A percentile compares a stretch with the other conserved stretches of the same genome.
Evolutionary conservation across 2,797 vertebrate genomes (phyloP).

Genomic region (Pseudocheirus occidentalis): DNA sequence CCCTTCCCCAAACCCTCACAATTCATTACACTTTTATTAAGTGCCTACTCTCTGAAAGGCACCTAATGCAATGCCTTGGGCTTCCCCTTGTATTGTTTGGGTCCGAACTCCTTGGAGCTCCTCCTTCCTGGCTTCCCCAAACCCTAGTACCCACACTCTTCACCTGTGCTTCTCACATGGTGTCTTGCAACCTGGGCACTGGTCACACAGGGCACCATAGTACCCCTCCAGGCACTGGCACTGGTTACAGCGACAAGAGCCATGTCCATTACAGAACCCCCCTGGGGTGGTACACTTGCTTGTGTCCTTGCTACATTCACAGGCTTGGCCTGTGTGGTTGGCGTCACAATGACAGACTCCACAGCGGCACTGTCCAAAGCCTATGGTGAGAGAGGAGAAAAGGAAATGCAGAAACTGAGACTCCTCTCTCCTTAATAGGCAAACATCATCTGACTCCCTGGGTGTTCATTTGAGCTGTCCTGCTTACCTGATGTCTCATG

Average conservation of each 20-base stretch:
- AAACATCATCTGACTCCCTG: not conserved
- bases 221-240: conserved; percentile 83
- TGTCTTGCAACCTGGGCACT: conserved; percentile 71
- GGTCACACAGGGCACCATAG: conserved; percentile 78
- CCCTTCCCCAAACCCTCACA: not conserved
- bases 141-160: conserved; percentile 9
- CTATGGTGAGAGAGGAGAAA: conserved; percentile 61
- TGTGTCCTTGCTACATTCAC: conserved; percentile 80
- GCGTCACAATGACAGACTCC: conserved; percentile 80
- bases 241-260: conserved; percentile 84
- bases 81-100: not conserved
- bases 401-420: not conserved
- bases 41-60: not conserved
- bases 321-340: conserved; percentile 81
- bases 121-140: not conserved
- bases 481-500: not conserved
- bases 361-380: conserved; percentile 83
- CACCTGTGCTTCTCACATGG: conserved; percentile 81
- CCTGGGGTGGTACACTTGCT: conserved; percentile 67
- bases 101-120: not conserved
- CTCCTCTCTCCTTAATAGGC: not conserved
- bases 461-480: not conserved
- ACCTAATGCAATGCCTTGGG: not conserved
- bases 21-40: not conserved
- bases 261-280: conserved; percentile 81